Evolutionary conservation across 2,113 vertebrate genomes (phyloP), one percentile per base, ranked within the genome.

Genomic region (Mystacornis crossleyi): DNA sequence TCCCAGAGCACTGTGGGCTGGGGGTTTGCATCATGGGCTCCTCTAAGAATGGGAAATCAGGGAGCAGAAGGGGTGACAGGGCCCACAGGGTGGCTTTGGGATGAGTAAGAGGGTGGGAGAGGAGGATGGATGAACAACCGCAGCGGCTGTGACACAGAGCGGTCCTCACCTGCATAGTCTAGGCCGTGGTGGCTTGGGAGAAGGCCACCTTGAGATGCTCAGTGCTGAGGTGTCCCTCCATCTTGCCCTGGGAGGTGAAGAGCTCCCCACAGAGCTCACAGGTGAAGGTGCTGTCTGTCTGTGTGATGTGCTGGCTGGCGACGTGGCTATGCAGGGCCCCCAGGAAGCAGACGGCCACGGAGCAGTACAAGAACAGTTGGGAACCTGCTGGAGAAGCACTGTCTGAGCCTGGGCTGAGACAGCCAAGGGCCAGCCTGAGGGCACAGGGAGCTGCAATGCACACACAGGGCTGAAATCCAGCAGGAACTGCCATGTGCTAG

Each of bases 301-400:
- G 97, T 91, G 92, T 96, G 48, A 97, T 71, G 61, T 99, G 98
- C 85, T 98, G 95, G 0, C 90, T 97, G 93, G 97, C 95, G 64
- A 98, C 64, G 1, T 98, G 99, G 90, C 97, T 98, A 97, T 99
- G 98, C 90, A 99, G 34, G 8, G 98, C 98, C 21, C 97, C 98
- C 1, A 98, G 97, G 34, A 97, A 98, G 33, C 66, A 38, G 91
- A 98, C 97, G 28, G 98, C 96, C 4, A 94, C 90, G 0, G 96
- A 91, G 67, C 98, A 99, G 92, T 96, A 98, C 18, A 95, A 92
- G 71, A 98, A 97, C 0, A 51, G 83, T 15, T 96, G 97, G 3
- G 97, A 96, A 50, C 96, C 97, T 98, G 51, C 0, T 0, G 50
- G 43, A 62, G 16, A 81, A 58, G 47, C 18, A 34, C 20, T 29